Conservation (phyloP, 2,113 vertebrate genomes). For the Aldabrachelys gigantea region DNA sequence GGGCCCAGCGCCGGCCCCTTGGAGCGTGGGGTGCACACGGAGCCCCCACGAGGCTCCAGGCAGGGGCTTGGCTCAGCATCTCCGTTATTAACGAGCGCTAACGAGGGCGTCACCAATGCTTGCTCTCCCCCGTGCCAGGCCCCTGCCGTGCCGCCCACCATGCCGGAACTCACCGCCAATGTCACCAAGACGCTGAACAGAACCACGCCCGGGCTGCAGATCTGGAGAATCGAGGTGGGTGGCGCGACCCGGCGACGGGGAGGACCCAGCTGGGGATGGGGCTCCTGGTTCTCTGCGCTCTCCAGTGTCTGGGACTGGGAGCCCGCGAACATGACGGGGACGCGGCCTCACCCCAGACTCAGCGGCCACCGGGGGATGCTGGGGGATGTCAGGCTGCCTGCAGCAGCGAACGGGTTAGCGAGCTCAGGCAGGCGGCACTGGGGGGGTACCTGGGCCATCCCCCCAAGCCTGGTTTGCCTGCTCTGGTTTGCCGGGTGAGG, state of each 20-base stretch:
- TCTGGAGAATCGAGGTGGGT: conserved; percentile 91
- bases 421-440: not conserved
- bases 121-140: not conserved
- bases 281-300: not conserved
- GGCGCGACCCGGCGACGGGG: fast-evolving
- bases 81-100: not conserved
- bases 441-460: too few relatives aligned
- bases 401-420: not conserved
- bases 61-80: not conserved
- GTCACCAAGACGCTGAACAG: conserved; percentile 83
- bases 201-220: conserved; percentile 86
- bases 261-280: fast-evolving
- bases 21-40: not conserved
- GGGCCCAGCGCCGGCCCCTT: not conserved
- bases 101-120: not conserved
- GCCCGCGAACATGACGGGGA: too few relatives aligned
- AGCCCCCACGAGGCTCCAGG: fast-evolving
- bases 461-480: too few relatives aligned
- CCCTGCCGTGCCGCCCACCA: conserved; percentile 50
- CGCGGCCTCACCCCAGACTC: not conserved
- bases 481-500: not conserved
- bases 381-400: not conserved
- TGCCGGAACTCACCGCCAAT: conserved; percentile 81
- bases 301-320: not conserved
- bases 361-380: not conserved